Evolutionary conservation across 2,888 invertebrate genomes (phyloP), one percentile per base, ranked within the genome.

Genomic region (Dendrolimus pini): DNA sequence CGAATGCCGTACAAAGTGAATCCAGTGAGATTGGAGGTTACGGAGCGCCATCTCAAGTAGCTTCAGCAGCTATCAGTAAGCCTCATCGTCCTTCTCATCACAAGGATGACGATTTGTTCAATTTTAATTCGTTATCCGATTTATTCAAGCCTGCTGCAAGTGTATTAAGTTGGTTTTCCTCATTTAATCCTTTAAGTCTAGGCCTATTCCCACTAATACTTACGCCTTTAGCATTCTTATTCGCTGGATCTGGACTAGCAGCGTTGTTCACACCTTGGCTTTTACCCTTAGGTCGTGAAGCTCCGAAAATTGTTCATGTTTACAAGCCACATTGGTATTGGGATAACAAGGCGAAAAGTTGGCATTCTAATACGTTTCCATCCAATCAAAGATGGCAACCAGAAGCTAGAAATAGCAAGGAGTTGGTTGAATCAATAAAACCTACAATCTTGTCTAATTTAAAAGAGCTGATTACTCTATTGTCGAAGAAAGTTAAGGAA

Each of bases 211-310:
- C 94, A 58, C 67, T 94, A 68, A 77, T 93, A 56, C 82, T 94
- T 55, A 92, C 94, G 0, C 95, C 95, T 0, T 77, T 94, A 55
- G 92, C 92, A 0, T 83, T 94, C 56, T 80, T 94, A 53, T 91
- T 94, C 56, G 92, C 93, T 1, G 92, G 94, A 0, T 92, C 94
- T 12, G 92, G 94, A 0, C 74, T 93, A 13, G 91, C 93, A 1
- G 88, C 94, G 0, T 87, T 94, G 54, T 80, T 94, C 62, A 92
- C 94, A 59, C 94, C 94, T 0, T 94, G 92, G 92, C 90, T 93
- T 65, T 83, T 94, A 61, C 93, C 94, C 0, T 64, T 75, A 9
- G 90, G 78, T 1, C 80, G 91, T 65, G 81, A 88, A 68, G 82
- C 88, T 18, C 85, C 89, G 9, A 80, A 85, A 68, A 59, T 79